A percentile compares a stretch with the other conserved stretches of the same genome.
phyloP scores from a whole-genome alignment of 2,797 vertebrate genomes.

The Labeo calbasu region DNA sequence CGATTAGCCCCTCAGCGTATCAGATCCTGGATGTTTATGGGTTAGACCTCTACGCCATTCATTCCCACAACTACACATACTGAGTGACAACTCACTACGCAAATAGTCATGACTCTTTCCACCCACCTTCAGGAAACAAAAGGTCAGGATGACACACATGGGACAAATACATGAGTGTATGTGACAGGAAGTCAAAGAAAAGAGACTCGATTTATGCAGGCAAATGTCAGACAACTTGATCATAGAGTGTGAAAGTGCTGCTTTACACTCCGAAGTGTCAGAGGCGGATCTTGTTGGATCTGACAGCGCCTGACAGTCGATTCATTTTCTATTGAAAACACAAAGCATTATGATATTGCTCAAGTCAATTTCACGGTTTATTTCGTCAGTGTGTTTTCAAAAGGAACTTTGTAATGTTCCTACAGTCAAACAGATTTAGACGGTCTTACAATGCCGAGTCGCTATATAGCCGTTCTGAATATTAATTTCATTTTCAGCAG shows the following conservation, averaged over 20 bases:
- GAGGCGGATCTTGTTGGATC: constrained; percentile 44
- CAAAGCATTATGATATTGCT: constrained; percentile 42
- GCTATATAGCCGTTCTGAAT: background rate
- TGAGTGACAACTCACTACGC: constrained; percentile 44
- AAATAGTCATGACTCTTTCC: constrained; percentile 44
- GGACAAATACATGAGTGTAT: constrained; percentile 53
- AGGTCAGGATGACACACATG: constrained; percentile 57
- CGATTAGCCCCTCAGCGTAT: constrained; percentile 8
- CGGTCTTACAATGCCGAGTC: background rate
- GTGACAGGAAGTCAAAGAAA: constrained; percentile 54
- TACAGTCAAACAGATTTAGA: background rate
- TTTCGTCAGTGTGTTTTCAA: constrained; percentile 26
- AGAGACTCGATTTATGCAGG: constrained; percentile 56
- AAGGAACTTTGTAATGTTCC: constrained; percentile 7
- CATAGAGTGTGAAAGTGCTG: constrained; percentile 41
- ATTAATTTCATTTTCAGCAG: background rate
- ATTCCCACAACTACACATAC: constrained; percentile 29
- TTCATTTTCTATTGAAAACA: constrained; percentile 47
- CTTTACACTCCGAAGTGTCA: constrained; percentile 38
- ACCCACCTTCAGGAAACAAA: constrained; percentile 57
- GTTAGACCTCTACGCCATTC: constrained; percentile 7
- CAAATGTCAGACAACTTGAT: constrained; percentile 62
- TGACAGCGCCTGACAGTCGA: constrained; percentile 45
- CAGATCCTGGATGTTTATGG: background rate
- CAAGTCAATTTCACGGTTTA: constrained; percentile 32